These are phyloP conservation scores for Euzophera pinguis DNA, from an alignment of 2,888 invertebrate species.

Conservation along the genomic window DNA sequence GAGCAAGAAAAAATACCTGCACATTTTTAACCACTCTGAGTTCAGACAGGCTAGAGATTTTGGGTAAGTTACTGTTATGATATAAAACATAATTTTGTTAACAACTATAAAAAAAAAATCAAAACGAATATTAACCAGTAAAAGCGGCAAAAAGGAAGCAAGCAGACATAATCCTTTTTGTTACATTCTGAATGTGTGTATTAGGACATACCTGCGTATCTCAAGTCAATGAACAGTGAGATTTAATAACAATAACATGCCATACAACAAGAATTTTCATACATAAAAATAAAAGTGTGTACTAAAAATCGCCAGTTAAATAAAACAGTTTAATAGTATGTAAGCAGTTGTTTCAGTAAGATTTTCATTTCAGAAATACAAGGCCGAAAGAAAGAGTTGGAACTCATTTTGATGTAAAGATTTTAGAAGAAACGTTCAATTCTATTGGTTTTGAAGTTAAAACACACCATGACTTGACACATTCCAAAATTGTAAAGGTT, in stretches of 20 bases:
- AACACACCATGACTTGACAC: background rate
- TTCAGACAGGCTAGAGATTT: conserved; percentile 14
- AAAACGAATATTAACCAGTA: no score
- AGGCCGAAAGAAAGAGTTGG: background rate
- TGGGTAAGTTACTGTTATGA: background rate
- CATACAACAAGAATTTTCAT: no score
- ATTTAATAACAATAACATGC: no score
- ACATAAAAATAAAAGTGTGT: no score
- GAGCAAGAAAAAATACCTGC: conserved; percentile 35
- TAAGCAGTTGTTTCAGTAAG: background rate
- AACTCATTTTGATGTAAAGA: background rate
- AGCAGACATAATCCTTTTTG: no score
- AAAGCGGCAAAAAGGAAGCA: no score
- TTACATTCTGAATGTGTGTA: no score
- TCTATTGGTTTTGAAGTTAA: background rate
- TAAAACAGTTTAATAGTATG: no score
- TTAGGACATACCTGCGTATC: no score
- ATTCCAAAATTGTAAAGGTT: background rate
- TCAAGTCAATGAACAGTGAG: no score
- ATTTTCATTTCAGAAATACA: background rate
- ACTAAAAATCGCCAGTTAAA: no score
- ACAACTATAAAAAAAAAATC: no score
- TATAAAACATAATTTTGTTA: background rate
- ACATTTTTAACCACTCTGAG: conserved; percentile 37
- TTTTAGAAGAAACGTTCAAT: background rate